Percentiles rank a stretch among this genome's conserved stretches.
These are phyloP conservation scores for Gobius niger DNA, from an alignment of 2,113 vertebrate species.

Conservation along the genomic window DNA sequence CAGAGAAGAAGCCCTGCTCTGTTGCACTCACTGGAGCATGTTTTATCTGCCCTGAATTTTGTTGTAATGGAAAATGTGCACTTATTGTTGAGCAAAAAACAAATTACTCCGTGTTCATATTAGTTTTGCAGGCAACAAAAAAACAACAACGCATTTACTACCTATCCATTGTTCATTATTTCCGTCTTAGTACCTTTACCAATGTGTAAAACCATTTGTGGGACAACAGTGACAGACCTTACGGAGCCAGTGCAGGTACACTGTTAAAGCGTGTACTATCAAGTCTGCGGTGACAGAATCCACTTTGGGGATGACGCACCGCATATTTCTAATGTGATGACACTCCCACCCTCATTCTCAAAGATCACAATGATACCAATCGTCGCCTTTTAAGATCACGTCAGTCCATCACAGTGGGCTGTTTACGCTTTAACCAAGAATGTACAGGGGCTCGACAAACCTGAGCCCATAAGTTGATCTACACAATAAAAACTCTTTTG, in stretches of 20 bases:
- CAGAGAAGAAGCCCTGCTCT: slow-evolving; percentile 41
- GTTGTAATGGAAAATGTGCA: slow-evolving; percentile 4
- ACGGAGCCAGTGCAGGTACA: slow-evolving; percentile 47
- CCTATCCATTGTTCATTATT: slow-evolving; percentile 23
- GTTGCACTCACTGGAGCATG: slow-evolving; percentile 27
- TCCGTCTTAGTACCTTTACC: slow-evolving; percentile 15
- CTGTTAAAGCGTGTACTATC: slow-evolving; percentile 28
- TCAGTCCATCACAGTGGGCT: not conserved
- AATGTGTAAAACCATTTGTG: slow-evolving; percentile 28
- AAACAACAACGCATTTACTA: not conserved
- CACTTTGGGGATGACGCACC: slow-evolving; percentile 10
- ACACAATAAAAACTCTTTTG: slow-evolving; percentile 28
- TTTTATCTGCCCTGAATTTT: not conserved
- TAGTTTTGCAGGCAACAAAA: not conserved
- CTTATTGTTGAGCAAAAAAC: slow-evolving; percentile 1
- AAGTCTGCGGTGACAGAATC: slow-evolving; percentile 17
- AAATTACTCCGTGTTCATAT: not conserved
- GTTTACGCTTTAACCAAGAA: not conserved
- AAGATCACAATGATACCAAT: slow-evolving; percentile 17
- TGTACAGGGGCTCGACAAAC: slow-evolving; percentile 24
- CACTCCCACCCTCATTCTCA: slow-evolving; percentile 1
- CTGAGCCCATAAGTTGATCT: slow-evolving; percentile 30
- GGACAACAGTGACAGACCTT: slow-evolving; percentile 33
- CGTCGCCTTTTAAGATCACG: slow-evolving; percentile 1
- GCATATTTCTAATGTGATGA: slow-evolving; percentile 17